A percentile compares a stretch with the other conserved stretches of the same genome.
Evolutionary conservation across 2,797 vertebrate species (phyloP).

Genomic region (Antennarius maculatus): DNA sequence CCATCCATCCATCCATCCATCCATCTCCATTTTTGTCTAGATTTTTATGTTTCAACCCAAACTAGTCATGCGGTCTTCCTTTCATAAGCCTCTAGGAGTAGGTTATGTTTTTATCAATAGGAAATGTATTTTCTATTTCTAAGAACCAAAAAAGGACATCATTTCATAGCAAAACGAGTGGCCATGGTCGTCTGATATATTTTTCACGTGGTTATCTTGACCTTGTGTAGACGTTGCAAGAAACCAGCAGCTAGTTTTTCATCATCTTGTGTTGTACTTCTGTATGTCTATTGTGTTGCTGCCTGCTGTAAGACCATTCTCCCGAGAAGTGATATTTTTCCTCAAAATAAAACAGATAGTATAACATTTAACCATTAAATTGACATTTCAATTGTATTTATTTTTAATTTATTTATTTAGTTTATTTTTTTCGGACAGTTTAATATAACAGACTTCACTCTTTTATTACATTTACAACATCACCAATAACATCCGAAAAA

Average conservation of each 20-base stretch:
- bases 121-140: slow-evolving; percentile 41
- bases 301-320: not conserved
- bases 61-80: slow-evolving; percentile 38
- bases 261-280: slow-evolving; percentile 1
- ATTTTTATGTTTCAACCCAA: slow-evolving; percentile 31
- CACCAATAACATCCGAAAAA: no score
- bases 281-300: slow-evolving; percentile 14
- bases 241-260: slow-evolving; percentile 5
- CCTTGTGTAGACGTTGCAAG: not conserved
- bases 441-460: no score
- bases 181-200: not conserved
- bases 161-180: slow-evolving; percentile 12
- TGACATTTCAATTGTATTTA: no score
- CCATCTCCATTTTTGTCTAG: no score
- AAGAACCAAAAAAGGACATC: slow-evolving; percentile 30
- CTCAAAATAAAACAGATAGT: no score
- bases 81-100: slow-evolving; percentile 38
- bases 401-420: no score
- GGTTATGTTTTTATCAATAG: slow-evolving; percentile 55
- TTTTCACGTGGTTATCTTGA: slow-evolving; percentile 25
- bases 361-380: no score
- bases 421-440: no score
- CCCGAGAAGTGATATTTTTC: not conserved
- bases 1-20: no score
- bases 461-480: no score